These are phyloP conservation scores for Tragelaphus buxtoni DNA, from an alignment of 2,113 vertebrate genomes.

Conservation along the genomic window DNA sequence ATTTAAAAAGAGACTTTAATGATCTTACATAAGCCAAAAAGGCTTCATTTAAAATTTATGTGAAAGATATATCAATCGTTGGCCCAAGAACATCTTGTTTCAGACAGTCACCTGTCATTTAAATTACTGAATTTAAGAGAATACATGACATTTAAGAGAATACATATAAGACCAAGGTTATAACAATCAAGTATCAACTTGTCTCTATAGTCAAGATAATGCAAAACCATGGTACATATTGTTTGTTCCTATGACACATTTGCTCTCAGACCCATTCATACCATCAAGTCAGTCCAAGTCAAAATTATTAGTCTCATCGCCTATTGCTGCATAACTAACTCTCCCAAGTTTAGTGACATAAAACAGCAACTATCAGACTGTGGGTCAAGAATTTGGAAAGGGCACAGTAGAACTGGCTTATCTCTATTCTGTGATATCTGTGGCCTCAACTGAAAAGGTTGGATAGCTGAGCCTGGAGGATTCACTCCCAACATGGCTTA, in stretches of 20 bases:
- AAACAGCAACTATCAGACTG: not conserved
- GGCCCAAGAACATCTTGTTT: not conserved
- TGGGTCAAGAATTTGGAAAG: not conserved
- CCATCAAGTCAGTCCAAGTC: not conserved
- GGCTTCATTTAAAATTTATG: conserved; percentile 18
- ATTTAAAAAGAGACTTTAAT: not conserved
- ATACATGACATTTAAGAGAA: not conserved
- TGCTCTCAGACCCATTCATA: not conserved
- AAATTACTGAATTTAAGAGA: not conserved
- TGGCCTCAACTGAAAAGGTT: not conserved
- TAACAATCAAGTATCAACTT: not conserved
- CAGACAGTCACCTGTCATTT: not conserved
- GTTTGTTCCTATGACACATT: not conserved
- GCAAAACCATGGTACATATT: not conserved
- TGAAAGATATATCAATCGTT: not conserved
- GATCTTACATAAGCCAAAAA: not conserved
- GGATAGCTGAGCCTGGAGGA: not conserved
- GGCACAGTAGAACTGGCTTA: not conserved
- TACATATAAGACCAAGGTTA: not conserved
- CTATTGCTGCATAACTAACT: not conserved
- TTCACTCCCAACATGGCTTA: not conserved
- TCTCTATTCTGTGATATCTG: not conserved
- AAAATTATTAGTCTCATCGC: not conserved
- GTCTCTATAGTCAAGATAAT: not conserved
- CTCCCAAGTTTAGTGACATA: not conserved